A percentile compares a stretch with the other conserved stretches of the same genome.
Evolutionary conservation across 2,888 invertebrate species (phyloP).

Genomic region (Apocheima hispidaria): DNA sequence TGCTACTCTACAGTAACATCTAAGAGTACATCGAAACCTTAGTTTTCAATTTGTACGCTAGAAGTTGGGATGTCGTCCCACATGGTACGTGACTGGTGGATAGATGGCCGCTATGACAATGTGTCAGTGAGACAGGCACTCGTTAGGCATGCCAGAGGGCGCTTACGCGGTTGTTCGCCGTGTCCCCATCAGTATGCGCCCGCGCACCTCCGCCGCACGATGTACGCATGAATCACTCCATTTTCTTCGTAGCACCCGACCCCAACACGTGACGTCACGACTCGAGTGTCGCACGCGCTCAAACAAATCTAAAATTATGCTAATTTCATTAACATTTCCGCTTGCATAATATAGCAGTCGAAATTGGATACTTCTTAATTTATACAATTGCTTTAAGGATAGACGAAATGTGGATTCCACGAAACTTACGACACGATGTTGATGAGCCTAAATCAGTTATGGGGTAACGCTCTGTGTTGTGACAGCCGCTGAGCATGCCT

Average conservation of each 20-base stretch:
- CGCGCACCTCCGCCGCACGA: conserved; percentile 76
- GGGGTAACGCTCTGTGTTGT: conserved; percentile 39
- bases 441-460: conserved; percentile 26
- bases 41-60: conserved; percentile 5
- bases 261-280: conserved; percentile 81
- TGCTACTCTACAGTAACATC: background rate
- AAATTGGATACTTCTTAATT: conserved; percentile 32
- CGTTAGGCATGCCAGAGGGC: conserved; percentile 70
- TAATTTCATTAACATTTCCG: conserved; percentile 69
- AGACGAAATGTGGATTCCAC: conserved; percentile 12
- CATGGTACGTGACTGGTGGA: conserved; percentile 46
- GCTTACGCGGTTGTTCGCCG: conserved; percentile 49
- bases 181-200: conserved; percentile 79
- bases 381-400: background rate
- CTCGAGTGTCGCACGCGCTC: conserved; percentile 75
- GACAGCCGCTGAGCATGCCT: conserved; percentile 39
- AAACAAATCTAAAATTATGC: conserved; percentile 73
- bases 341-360: conserved; percentile 53
- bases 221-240: conserved; percentile 80
- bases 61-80: conserved; percentile 36
- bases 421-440: conserved; percentile 13
- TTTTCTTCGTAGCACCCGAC: conserved; percentile 61
- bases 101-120: conserved; percentile 52
- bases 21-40: background rate
- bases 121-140: conserved; percentile 67